Evolutionary conservation across 2,113 vertebrate species (phyloP), one percentile per base, ranked within the genome.

Genomic region (Cyphomyrus plagiostoma): DNA sequence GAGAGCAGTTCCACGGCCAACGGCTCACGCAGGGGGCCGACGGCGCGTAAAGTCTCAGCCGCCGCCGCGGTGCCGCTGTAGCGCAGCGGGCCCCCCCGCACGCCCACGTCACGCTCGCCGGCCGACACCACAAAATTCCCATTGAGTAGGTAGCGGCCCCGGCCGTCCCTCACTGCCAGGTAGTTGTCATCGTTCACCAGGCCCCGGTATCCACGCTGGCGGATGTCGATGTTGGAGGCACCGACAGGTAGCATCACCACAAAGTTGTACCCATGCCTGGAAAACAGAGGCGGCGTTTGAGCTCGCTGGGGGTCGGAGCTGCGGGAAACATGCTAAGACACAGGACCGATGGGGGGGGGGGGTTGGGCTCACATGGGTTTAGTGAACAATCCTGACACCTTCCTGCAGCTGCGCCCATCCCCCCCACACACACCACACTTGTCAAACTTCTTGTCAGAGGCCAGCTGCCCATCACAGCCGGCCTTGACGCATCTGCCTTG

Each of bases 401-500:
- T 99, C 95, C 98, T 99, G 94, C 98, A 99, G 94, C 96, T 97
- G 90, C 96, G 98, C 93, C 97, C 98, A 92, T 99, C 98, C 53
- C 98, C 98, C 35, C 98, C 98, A 0, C 98, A 99, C 88, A 98
- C 94, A 0, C 97, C 97, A 90, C 98, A 99, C 85, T 98, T 99
- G 94, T 99, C 97, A 0, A 97, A 99, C 93, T 98, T 99, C 95
- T 97, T 99, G 93, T 95, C 97, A 91, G 98, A 99, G 91, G 97
- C 96, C 91, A 99, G 92, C 90, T 97, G 98, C 53, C 97, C 96
- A 0, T 99, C 98, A 0, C 98, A 99, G 46, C 98, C 98, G 0
- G 98, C 98, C 90, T 98, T 99, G 93, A 98, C 97, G 94, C 98
- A 99, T 80, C 97, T 99, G 15, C 98, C 98, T 93, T 99, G 98